Base-by-base conservation (phyloP, 2,797 vertebrate genomes). In the Sternotherus odoratus region DNA sequence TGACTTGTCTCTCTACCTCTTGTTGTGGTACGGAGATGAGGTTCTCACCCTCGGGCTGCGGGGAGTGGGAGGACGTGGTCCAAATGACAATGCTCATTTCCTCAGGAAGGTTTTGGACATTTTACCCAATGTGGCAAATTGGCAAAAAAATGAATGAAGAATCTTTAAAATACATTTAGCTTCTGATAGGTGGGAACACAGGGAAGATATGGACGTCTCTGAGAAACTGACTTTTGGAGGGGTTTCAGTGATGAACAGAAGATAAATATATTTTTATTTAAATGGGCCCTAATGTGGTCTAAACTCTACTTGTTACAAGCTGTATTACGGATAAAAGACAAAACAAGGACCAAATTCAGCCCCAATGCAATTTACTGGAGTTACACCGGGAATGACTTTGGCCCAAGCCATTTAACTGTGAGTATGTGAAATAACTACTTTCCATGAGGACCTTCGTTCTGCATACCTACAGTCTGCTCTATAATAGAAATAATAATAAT, bases 111-210 rank as follows among this genome's bases (percentile, higher is more conserved):
- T 93, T 96, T 93, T 86, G 95, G 95, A 88, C 17, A 56, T 78
- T 95, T 86, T 57, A 46, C 86, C 46, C 79, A 46, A 86, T 49
- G 63, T 53, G 89, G 91, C 57, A 91, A 85, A 93, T 33, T 46
- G 56, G 92, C 92, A 92, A 93, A 56, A 86, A 96, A 89, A 90
- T 33, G 16, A 69, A 46, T 79, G 39, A 91, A 30, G 2, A 77
- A 80, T 86, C 54, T 94, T 72, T 90, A 28, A 75, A 75, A 43
- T 91, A 91, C 28, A 21, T 12, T 60, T 90, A 91, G 63, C 21
- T 88, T 92, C 81, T 86, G 77, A 96, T 88, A 72, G 39, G 77
- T 74, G 84, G 88, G 90, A 91, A 86, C n/a, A 83, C 75, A 49
- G 80, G 56, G 49, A 8, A 46, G 15, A 85, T 82, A 85, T 0